phyloP scores from a whole-genome alignment of 1,140 invertebrate genomes.

The Bombus difficillimus region DNA sequence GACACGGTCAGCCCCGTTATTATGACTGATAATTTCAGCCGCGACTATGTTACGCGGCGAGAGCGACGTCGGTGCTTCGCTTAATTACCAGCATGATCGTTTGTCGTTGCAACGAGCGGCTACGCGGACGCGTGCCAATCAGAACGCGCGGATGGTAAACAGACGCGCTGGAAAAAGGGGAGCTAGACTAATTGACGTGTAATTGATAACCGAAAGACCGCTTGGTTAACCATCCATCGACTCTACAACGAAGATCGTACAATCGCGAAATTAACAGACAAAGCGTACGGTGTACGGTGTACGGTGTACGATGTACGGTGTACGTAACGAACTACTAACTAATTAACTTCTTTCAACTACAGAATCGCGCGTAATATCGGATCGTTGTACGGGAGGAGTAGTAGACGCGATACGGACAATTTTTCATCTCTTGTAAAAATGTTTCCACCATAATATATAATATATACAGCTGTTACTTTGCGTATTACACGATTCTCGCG shows the following conservation, averaged over 20 bases:
- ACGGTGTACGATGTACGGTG: no score
- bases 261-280: no score
- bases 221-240: not conserved
- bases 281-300: no score
- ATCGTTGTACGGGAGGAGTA: no score
- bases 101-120: constrained; percentile 26
- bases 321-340: no score
- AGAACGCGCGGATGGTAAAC: not conserved
- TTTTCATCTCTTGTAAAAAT: not conserved
- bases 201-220: constrained; percentile 7
- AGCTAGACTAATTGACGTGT: not conserved
- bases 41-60: not conserved
- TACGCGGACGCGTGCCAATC: constrained; percentile 18
- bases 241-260: no score
- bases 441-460: not conserved
- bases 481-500: not conserved
- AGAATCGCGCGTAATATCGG: not conserved
- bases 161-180: not conserved
- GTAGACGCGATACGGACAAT: no score
- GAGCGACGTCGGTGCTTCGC: not conserved
- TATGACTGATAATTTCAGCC: constrained; percentile 38
- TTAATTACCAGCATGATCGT: constrained; percentile 31
- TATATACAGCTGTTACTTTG: not conserved
- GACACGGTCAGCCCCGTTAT: constrained; percentile 6
- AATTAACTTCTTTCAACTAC: not conserved